Percentiles rank a stretch among this genome's conserved stretches.
Conservation (phyloP, 1,140 invertebrate genomes). For the Drosophila mayri region DNA sequence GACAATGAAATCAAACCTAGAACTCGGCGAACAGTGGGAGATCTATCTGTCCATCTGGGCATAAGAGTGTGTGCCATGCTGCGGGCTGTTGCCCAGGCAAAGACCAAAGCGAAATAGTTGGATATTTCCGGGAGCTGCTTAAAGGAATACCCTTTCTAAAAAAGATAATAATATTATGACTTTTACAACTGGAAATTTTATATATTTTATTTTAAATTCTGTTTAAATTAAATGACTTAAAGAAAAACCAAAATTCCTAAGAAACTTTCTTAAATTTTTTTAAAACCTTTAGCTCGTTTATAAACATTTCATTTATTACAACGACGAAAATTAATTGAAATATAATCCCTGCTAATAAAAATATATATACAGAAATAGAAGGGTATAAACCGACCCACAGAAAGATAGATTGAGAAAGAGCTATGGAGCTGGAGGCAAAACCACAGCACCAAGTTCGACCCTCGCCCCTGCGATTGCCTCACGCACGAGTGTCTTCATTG, state of each 20-base stretch:
- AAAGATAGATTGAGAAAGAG: constrained; percentile 21
- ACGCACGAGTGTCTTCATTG: constrained; percentile 68
- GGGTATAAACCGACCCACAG: constrained; percentile 6
- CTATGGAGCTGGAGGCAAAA: constrained; percentile 36
- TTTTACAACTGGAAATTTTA: neutral
- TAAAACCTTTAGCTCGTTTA: too few species aligned
- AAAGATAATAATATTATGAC: too few species aligned
- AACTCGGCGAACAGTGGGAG: constrained; percentile 22
- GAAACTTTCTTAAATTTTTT: too few species aligned
- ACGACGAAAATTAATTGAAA: too few species aligned
- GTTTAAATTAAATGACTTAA: too few species aligned
- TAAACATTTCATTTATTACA: too few species aligned
- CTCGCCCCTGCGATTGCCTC: constrained; percentile 20
- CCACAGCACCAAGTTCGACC: constrained; percentile 11
- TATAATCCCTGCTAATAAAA: too few species aligned
- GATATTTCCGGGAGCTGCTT: neutral
- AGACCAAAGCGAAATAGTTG: constrained; percentile 11
- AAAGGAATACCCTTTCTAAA: neutral
- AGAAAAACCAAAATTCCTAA: too few species aligned
- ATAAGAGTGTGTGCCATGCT: constrained; percentile 22
- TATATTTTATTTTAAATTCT: too few species aligned
- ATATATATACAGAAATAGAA: too few species aligned
- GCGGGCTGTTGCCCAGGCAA: constrained; percentile 43
- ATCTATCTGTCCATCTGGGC: constrained; percentile 18
- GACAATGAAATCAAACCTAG: constrained; percentile 77